Evolutionary conservation across 1,140 invertebrate species (phyloP).

Genomic region (Riptortus pedestris): DNA sequence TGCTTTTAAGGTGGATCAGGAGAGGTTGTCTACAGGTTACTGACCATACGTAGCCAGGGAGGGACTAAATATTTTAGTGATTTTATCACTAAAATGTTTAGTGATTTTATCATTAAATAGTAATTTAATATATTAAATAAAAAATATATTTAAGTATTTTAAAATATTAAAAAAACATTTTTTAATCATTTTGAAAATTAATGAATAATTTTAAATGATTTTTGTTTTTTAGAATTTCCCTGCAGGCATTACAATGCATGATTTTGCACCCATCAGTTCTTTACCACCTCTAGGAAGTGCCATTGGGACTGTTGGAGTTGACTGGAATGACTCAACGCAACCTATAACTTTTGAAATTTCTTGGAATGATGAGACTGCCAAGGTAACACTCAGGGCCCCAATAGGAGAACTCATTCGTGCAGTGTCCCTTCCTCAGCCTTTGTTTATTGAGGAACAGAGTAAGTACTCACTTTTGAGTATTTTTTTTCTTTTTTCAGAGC

Average conservation of each 20-base stretch:
- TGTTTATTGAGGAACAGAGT: constrained; percentile 66
- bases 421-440: constrained; percentile 61
- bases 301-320: constrained; percentile 65
- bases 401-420: constrained; percentile 83
- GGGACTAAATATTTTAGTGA: too few species aligned
- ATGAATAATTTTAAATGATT: too few species aligned
- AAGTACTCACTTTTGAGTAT: constrained; percentile 24
- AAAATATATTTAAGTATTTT: too few species aligned
- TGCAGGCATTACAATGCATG: constrained; percentile 63
- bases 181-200: too few species aligned
- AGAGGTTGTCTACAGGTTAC: too few species aligned
- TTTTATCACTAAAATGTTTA: too few species aligned
- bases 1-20: too few species aligned
- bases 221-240: constrained; percentile 7
- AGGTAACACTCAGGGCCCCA: constrained; percentile 63
- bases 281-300: constrained; percentile 44
- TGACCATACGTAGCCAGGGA: too few species aligned
- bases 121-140: too few species aligned
- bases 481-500: neutral
- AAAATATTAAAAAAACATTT: too few species aligned
- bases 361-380: constrained; percentile 47
- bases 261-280: constrained; percentile 60
- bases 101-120: too few species aligned
- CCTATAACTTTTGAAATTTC: constrained; percentile 68
- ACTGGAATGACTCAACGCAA: constrained; percentile 91